A percentile compares a stretch with the other conserved stretches of the same genome.
phyloP scores from a whole-genome alignment of 2,113 vertebrate species.

The Ascaphus truei region DNA sequence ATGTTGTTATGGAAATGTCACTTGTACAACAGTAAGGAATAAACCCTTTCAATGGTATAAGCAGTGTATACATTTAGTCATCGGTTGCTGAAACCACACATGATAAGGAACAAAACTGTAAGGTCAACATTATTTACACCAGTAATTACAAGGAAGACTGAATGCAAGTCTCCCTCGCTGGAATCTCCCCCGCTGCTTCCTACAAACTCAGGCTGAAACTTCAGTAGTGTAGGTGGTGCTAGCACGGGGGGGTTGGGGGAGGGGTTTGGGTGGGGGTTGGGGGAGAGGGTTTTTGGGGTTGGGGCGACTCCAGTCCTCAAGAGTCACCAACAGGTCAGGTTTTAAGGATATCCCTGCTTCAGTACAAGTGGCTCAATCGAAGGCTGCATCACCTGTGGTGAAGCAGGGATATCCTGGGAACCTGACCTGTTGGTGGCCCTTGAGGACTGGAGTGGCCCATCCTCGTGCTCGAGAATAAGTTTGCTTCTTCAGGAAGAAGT shows the following conservation, averaged over 20 bases:
- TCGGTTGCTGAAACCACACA: background rate
- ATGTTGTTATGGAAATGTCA: background rate
- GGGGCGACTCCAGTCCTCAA: too few relatives aligned
- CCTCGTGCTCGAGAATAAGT: too few relatives aligned
- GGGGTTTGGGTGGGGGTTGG: too few relatives aligned
- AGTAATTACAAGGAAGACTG: background rate
- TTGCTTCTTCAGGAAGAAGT: background rate
- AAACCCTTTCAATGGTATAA: background rate
- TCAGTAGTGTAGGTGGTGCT: background rate
- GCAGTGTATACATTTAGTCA: background rate
- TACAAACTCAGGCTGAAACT: background rate
- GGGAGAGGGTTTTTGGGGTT: too few relatives aligned
- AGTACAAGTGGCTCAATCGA: too few relatives aligned
- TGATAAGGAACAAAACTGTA: background rate
- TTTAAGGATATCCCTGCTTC: too few relatives aligned
- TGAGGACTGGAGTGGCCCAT: too few relatives aligned
- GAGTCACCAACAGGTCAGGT: too few relatives aligned
- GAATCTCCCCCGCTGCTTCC: background rate
- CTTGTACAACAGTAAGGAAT: background rate
- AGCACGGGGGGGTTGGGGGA: too few relatives aligned
- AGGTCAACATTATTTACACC: background rate
- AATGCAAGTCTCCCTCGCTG: background rate
- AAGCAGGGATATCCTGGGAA: too few relatives aligned
- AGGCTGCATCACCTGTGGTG: too few relatives aligned
- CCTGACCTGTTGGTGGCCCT: too few relatives aligned